Evolutionary conservation across 2,797 vertebrate genomes (phyloP).

Genomic region (Sebastes melanostomus): DNA sequence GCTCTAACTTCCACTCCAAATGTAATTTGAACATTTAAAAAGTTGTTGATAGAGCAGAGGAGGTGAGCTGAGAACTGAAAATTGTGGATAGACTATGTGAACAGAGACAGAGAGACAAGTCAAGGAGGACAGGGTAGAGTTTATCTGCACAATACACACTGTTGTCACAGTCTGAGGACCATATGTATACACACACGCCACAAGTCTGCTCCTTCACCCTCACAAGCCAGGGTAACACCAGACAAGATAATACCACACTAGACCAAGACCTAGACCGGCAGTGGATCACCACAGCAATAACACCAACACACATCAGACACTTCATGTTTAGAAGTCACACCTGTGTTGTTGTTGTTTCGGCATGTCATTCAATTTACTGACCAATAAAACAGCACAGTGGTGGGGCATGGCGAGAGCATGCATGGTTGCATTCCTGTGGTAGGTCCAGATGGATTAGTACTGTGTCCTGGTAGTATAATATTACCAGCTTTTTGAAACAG

Average conservation of each 20-base stretch:
- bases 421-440: background rate
- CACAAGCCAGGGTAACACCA: background rate
- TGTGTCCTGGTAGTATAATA: background rate
- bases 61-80: background rate
- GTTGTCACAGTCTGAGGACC: background rate
- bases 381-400: background rate
- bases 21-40: background rate
- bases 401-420: background rate
- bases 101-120: background rate
- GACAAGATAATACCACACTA: background rate
- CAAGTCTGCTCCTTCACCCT: background rate
- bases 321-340: background rate
- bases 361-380: background rate
- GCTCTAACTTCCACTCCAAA: background rate
- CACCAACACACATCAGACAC: background rate
- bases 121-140: background rate
- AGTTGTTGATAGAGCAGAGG: background rate
- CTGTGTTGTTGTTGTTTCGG: background rate
- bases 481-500: background rate
- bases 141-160: background rate
- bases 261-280: background rate
- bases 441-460: background rate
- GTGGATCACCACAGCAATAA: background rate
- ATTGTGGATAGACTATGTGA: background rate
- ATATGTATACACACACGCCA: background rate